phyloP scores from a whole-genome alignment of 2,113 vertebrate genomes.

The Sapayoa aenigma region DNA sequence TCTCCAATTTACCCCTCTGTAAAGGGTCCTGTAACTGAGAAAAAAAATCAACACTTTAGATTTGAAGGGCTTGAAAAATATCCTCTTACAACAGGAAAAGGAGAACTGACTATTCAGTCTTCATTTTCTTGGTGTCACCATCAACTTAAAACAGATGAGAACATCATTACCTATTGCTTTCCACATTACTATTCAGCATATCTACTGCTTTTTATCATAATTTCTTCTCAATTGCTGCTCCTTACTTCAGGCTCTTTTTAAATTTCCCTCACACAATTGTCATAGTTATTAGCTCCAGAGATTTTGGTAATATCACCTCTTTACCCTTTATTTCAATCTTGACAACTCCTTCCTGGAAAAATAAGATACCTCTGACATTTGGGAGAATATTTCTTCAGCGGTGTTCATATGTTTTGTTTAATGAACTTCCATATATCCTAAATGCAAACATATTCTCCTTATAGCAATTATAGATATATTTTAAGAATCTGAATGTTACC shows the following conservation, averaged over 20 bases:
- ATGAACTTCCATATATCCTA: background rate
- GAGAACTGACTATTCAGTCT: background rate
- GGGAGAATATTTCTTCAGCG: background rate
- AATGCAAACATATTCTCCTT: background rate
- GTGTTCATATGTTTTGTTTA: background rate
- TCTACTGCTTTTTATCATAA: background rate
- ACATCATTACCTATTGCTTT: background rate
- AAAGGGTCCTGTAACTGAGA: background rate
- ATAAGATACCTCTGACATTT: constrained; percentile 1
- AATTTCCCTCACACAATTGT: background rate
- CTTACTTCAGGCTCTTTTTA: background rate
- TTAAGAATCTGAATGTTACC: background rate
- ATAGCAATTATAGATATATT: background rate
- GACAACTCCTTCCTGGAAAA: background rate
- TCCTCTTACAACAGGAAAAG: background rate
- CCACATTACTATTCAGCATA: background rate
- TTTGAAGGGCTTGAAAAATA: background rate
- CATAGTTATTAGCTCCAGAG: background rate
- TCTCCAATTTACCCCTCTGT: background rate
- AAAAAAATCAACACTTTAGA: background rate
- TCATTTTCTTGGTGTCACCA: background rate
- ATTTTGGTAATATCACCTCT: background rate
- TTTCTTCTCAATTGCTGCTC: background rate
- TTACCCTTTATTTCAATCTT: background rate
- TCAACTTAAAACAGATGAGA: background rate